Base-by-base conservation (phyloP, 2,113 vertebrate species). In the Heptranchias perlo region DNA sequence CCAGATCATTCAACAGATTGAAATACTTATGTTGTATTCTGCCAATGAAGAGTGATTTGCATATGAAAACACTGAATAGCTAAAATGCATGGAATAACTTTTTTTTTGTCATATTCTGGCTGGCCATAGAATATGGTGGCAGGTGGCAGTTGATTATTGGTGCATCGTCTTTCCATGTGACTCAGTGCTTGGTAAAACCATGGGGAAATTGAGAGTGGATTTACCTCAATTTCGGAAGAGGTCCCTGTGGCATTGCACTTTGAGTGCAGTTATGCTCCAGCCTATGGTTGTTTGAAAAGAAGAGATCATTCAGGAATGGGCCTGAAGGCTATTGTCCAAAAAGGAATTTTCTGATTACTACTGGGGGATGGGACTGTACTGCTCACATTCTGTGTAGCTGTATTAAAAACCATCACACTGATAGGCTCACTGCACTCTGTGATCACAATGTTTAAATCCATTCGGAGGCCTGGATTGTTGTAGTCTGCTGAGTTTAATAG, bases 191-290 rank as follows among this genome's bases (percentile, higher is more conserved):
- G 28, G 96, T 96, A 95, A 78, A 96, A 95, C 96, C 96, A 35
- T 95, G 96, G 96, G 84, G 96, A 96, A 96, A 96, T 87, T 95
- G 62, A 96, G 92, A 96, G 52, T 96, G 82, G 61, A 96, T 96
- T 96, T 86, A 87, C 95, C 96, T 84, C 28, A 92, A 54, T 54
- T 1, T 95, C 47, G 47, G 39, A 69, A 64, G 7, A 93, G 11
- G 62, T 96, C 96, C 97, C 97, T 97, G 97, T 96, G 96, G 91
- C 58, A 89, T 52, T 49, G 23, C 39, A 86, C 6, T 54, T 89
- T 89, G 96, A 97, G 97, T 97, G 96, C 96, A 97, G 97, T 97
- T 97, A 96, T 96, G 94, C 69, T 96, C 94, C 96, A 96, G 96
- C 94, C 96, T 96, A 64, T 86, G 96, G 94, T 96, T 96, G 92